Evolutionary conservation across 64 coral and sea anemone genomes (phyloP).

Genomic region (Orbicella faveolata): DNA sequence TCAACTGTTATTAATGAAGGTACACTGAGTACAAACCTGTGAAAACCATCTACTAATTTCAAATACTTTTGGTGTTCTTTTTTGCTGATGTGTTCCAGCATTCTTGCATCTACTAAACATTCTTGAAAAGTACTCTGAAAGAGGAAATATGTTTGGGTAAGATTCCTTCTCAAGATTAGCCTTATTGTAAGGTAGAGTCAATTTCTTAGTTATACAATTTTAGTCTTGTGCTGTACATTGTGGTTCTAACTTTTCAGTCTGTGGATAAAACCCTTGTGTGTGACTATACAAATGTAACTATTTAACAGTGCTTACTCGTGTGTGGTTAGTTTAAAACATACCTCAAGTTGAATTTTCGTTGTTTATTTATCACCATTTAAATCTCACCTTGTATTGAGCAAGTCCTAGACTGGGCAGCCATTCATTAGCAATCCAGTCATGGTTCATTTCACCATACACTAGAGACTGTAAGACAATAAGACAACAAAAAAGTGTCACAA

Average conservation of each 20-base stretch:
- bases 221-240: too few species aligned
- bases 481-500: background rate
- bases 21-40: constrained; percentile 64
- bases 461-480: constrained; percentile 67
- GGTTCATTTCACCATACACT: constrained; percentile 99
- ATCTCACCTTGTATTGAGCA: constrained; percentile 91
- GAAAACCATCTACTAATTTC: constrained; percentile 98
- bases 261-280: too few species aligned
- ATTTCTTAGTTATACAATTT: too few species aligned
- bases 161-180: too few species aligned
- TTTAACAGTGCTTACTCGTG: too few species aligned
- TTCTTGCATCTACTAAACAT: constrained; percentile 95
- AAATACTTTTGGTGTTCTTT: constrained; percentile 99
- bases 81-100: constrained; percentile 99
- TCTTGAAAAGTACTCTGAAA: constrained; percentile 86
- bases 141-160: background rate
- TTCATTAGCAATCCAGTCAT: constrained; percentile 95
- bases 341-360: too few species aligned
- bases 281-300: too few species aligned
- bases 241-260: too few species aligned
- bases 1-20: background rate
- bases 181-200: too few species aligned
- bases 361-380: background rate
- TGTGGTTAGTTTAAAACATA: too few species aligned
- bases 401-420: constrained; percentile 91